These are phyloP conservation scores for Oreochromis mossambicus DNA, from an alignment of 2,797 vertebrate species.

Conservation along the genomic window DNA sequence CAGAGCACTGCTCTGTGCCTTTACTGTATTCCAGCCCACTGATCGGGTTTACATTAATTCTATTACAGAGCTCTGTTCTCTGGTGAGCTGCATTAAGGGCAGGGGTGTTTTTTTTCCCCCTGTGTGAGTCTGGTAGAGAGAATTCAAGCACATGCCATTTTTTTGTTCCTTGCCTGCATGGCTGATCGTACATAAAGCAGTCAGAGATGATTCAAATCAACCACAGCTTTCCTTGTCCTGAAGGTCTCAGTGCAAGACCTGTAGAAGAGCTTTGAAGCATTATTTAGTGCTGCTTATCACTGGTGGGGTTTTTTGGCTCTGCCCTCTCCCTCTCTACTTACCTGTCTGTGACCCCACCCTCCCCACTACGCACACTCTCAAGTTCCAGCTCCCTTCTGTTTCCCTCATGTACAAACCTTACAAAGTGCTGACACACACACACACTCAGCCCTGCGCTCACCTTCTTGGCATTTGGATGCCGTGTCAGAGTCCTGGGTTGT, in stretches of 20 bases:
- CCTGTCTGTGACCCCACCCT: background rate
- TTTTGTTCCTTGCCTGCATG: background rate
- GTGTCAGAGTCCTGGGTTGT: background rate
- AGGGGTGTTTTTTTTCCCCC: background rate
- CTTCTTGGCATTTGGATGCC: background rate
- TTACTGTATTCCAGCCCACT: background rate
- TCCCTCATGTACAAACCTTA: background rate
- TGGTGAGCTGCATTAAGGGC: background rate
- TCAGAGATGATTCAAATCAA: background rate
- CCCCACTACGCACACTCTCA: background rate
- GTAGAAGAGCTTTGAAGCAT: background rate
- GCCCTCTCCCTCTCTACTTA: background rate
- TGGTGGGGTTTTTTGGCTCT: background rate
- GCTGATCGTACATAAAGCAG: background rate
- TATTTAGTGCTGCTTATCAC: background rate
- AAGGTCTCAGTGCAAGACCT: background rate
- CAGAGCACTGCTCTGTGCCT: background rate
- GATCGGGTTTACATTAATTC: slow-evolving; percentile 11
- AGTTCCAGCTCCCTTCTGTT: background rate
- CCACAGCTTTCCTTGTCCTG: background rate
- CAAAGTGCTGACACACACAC: background rate
- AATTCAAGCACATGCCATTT: background rate
- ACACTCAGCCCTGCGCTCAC: background rate
- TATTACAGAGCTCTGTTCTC: slow-evolving; percentile 10
- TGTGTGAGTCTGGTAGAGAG: background rate